Base-by-base conservation (phyloP, 2,797 vertebrate genomes). In the Channa striata region DNA sequence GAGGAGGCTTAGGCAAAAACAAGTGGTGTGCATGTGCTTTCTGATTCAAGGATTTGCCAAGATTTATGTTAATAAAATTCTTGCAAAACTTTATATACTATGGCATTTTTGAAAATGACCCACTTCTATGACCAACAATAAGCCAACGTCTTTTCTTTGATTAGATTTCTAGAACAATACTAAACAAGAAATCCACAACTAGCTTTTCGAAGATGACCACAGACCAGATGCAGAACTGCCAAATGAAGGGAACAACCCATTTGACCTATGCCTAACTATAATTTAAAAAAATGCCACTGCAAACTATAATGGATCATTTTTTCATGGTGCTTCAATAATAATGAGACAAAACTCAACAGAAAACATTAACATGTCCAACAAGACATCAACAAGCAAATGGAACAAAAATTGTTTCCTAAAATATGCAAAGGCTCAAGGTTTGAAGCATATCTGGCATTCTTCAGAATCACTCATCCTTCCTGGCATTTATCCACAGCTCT, bases 11-110 rank as follows among this genome's bases (percentile, higher is more conserved):
- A 43, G 54, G 61, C 8, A 59, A 34, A 75, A 48, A 74, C 68
- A 79, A 82, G 83, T 84, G 78, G 34, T 59, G 46, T 60, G 64
- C n/a, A 60, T 73, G 68, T 63, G 68, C 50, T 56, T 43, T 40
- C 37, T 37, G 33, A 49, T 52, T 48, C 30, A 14, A 74, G 25
- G 52, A 25, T 25, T 3, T 36, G 46, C 13, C 16, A 50, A 71
- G 37, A 19, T 68, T 48, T 13, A 14, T 19, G 5, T 59, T 37
- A 19, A 74, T 42, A 47, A 25, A 61, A 39, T 33, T 70, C n/a
- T 51, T 67, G 39, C 66, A 68, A 77, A 78, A 67, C 72, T 63
- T 47, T 56, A 42, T 21, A 33, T 43, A 54, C 74, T 68, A 71
- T 81, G 62, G 42, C 13, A 54, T 68, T 75, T 69, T 51, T 59